phyloP scores from a whole-genome alignment of 1,140 invertebrate species.

The Rhagoletis zephyria region DNA sequence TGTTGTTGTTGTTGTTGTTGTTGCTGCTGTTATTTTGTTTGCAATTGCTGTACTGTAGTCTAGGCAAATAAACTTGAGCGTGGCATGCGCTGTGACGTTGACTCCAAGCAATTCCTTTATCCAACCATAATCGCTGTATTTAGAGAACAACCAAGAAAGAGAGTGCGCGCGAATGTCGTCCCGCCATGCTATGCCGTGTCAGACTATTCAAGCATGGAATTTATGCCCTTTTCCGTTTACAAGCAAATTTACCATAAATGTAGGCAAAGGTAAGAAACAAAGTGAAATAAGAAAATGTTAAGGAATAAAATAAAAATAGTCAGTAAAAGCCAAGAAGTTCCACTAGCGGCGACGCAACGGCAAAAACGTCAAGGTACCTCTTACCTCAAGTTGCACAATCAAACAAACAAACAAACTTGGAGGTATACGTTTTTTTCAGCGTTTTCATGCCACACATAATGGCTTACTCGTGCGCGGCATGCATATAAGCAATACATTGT shows the following conservation, averaged over 20 bases:
- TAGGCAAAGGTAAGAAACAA: neutral
- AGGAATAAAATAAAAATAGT: neutral
- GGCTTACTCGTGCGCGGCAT: neutral
- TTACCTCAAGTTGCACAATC: neutral
- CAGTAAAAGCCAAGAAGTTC: neutral
- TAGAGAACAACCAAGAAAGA: neutral
- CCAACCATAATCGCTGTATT: neutral
- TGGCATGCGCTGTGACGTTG: constrained; percentile 5
- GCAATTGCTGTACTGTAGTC: neutral
- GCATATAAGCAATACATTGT: neutral
- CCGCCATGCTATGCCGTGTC: neutral
- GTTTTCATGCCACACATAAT: neutral
- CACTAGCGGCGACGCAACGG: neutral
- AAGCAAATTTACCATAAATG: constrained; percentile 20
- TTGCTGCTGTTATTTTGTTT: neutral
- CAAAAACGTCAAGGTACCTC: neutral
- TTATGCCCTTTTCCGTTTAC: constrained; percentile 16
- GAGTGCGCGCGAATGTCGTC: neutral
- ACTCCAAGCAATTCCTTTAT: neutral
- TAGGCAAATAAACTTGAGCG: constrained; percentile 27
- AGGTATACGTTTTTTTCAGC: no score
- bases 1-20: neutral
- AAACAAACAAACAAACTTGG: neutral
- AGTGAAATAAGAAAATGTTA: neutral
- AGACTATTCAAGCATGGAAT: constrained; percentile 37